A percentile compares a stretch with the other conserved stretches of the same genome.
These are phyloP conservation scores for Drosophila dunni DNA, from an alignment of 1,140 invertebrate genomes.

Conservation along the genomic window DNA sequence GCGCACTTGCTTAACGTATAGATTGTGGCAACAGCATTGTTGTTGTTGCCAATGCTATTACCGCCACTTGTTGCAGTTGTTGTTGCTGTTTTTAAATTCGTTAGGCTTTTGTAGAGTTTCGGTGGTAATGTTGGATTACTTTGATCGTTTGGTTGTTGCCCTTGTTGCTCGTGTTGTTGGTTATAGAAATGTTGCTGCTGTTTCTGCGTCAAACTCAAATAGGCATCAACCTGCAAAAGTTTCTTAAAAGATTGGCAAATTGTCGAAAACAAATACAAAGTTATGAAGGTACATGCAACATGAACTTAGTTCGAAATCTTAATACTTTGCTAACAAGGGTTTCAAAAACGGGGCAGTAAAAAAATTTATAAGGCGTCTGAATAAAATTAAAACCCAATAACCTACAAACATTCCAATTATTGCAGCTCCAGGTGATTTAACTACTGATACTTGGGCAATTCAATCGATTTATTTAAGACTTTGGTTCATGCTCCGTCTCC, in stretches of 20 bases:
- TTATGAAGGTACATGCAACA: slow-evolving; percentile 17
- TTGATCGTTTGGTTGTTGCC: slow-evolving; percentile 61
- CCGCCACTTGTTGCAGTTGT: slow-evolving; percentile 14
- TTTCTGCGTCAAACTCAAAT: slow-evolving; percentile 79
- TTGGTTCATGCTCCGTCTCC: no score
- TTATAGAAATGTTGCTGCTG: slow-evolving; percentile 80
- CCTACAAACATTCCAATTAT: no score
- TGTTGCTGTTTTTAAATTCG: slow-evolving; percentile 81
- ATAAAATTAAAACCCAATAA: no score
- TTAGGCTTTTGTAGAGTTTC: slow-evolving; percentile 84
- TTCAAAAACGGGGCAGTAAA: not conserved
- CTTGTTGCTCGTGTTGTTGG: slow-evolving; percentile 62
- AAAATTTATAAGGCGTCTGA: no score
- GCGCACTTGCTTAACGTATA: slow-evolving; percentile 72
- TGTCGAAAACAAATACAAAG: not conserved
- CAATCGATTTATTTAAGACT: no score
- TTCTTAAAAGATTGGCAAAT: slow-evolving; percentile 7
- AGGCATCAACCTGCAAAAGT: slow-evolving; percentile 76
- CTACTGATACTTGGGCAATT: no score
- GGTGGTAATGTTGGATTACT: slow-evolving; percentile 84
- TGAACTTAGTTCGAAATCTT: not conserved
- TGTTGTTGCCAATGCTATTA: slow-evolving; percentile 34
- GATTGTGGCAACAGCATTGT: slow-evolving; percentile 70
- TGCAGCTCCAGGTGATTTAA: no score
- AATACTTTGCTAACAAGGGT: not conserved